These are phyloP conservation scores for Trematocara nigrifrons DNA, from an alignment of 2,113 vertebrate genomes.

Conservation along the genomic window DNA sequence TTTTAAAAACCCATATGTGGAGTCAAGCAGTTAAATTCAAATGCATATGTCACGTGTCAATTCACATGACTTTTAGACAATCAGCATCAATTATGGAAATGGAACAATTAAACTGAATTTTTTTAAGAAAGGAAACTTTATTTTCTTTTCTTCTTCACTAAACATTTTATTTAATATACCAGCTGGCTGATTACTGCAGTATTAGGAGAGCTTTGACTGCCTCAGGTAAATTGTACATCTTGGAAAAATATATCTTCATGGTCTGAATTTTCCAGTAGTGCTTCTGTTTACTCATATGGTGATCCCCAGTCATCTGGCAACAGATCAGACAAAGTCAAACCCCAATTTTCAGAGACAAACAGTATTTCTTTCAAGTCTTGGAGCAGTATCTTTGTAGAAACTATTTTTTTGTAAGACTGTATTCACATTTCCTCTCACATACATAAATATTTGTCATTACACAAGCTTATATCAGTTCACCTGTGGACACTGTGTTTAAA, in stretches of 20 bases:
- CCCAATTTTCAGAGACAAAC: not conserved
- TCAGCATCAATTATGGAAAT: slow-evolving; percentile 17
- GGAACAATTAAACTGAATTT: not conserved
- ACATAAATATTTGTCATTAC: not conserved
- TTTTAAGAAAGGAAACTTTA: slow-evolving; percentile 25
- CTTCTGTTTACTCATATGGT: slow-evolving; percentile 16
- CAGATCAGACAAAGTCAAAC: slow-evolving; percentile 8
- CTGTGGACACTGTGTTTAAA: not conserved
- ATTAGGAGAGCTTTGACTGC: not conserved
- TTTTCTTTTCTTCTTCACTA: not conserved
- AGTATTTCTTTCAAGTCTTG: not conserved
- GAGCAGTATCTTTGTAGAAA: not conserved
- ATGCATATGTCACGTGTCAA: not conserved
- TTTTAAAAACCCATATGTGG: not conserved
- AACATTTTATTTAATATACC: slow-evolving; percentile 1
- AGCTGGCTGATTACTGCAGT: slow-evolving; percentile 39
- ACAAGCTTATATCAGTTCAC: not conserved
- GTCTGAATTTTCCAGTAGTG: slow-evolving; percentile 28
- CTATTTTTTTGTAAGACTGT: not conserved
- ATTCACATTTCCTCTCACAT: not conserved
- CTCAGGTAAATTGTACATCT: slow-evolving; percentile 32
- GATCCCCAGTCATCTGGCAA: slow-evolving; percentile 11
- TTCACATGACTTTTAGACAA: slow-evolving; percentile 1
- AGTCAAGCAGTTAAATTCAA: not conserved
- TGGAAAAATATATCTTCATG: slow-evolving; percentile 22